Percentiles rank a stretch among this genome's conserved stretches.
These are phyloP conservation scores for Halichoeres trimaculatus DNA, from an alignment of 2,113 vertebrate species.

Conservation along the genomic window DNA sequence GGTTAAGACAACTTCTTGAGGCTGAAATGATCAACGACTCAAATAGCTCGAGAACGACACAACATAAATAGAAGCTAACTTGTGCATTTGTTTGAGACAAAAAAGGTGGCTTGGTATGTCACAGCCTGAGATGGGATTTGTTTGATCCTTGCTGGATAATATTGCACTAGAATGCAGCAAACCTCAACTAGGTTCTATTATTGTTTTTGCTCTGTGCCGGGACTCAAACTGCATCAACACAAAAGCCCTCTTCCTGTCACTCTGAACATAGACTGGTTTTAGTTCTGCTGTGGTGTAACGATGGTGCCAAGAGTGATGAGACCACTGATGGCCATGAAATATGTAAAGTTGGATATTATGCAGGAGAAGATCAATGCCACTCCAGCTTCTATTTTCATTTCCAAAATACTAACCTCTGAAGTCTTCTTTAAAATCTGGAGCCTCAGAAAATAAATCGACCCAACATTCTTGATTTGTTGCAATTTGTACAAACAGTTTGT, in stretches of 20 bases:
- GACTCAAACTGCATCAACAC: neutral
- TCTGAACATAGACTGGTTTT: neutral
- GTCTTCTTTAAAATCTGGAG: slow-evolving; percentile 1
- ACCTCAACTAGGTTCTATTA: too few relatives aligned
- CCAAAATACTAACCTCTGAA: neutral
- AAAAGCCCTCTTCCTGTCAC: neutral
- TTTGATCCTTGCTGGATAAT: neutral
- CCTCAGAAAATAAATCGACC: slow-evolving; percentile 1
- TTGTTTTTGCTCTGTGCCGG: too few relatives aligned
- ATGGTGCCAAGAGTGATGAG: neutral
- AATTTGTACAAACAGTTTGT: neutral
- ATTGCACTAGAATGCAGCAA: neutral
- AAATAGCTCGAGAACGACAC: neutral
- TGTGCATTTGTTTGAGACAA: neutral
- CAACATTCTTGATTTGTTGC: neutral
- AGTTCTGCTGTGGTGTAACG: slow-evolving; percentile 1
- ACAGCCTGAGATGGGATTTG: neutral
- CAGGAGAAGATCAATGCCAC: neutral
- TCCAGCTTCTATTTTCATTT: neutral
- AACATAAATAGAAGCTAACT: neutral
- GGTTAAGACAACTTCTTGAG: neutral
- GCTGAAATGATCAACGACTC: neutral
- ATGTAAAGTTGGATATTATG: slow-evolving; percentile 7
- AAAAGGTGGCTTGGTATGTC: neutral
- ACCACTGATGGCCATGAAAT: slow-evolving; percentile 4